Conservation (phyloP, 2,888 invertebrate species). For the Leptothorax acervorum region DNA sequence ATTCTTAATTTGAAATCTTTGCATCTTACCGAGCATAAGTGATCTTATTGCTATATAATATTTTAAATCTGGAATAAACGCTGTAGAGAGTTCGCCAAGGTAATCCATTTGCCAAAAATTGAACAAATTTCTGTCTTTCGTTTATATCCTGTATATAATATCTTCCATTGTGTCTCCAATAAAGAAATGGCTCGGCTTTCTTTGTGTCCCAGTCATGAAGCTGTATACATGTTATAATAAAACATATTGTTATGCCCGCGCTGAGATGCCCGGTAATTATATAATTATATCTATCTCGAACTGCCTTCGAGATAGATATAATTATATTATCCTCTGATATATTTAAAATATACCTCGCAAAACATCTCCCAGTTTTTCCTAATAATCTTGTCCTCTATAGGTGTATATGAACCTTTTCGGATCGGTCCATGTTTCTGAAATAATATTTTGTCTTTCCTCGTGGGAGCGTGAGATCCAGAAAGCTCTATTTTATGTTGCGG, state of each 20-base stretch:
- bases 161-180: constrained; percentile 58
- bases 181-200: constrained; percentile 73
- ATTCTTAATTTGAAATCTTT: constrained; percentile 19
- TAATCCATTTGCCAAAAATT: constrained; percentile 79
- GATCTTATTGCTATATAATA: constrained; percentile 61
- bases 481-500: constrained; percentile 78
- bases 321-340: background rate
- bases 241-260: background rate
- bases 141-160: constrained; percentile 62
- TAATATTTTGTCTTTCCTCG: constrained; percentile 58
- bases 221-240: constrained; percentile 60
- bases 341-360: constrained; percentile 75
- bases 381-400: constrained; percentile 76
- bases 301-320: background rate
- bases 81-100: constrained; percentile 77
- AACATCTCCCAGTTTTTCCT: constrained; percentile 80
- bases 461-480: constrained; percentile 69
- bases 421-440: constrained; percentile 73
- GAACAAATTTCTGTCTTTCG: constrained; percentile 77
- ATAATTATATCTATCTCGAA: no score
- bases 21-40: constrained; percentile 34
- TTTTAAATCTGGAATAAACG: constrained; percentile 77
- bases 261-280: no score
- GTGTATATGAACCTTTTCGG: constrained; percentile 72
- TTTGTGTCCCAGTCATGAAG: constrained; percentile 78